These are phyloP conservation scores for Apodemus sylvaticus DNA, from an alignment of 2,113 vertebrate species.

Conservation along the genomic window DNA sequence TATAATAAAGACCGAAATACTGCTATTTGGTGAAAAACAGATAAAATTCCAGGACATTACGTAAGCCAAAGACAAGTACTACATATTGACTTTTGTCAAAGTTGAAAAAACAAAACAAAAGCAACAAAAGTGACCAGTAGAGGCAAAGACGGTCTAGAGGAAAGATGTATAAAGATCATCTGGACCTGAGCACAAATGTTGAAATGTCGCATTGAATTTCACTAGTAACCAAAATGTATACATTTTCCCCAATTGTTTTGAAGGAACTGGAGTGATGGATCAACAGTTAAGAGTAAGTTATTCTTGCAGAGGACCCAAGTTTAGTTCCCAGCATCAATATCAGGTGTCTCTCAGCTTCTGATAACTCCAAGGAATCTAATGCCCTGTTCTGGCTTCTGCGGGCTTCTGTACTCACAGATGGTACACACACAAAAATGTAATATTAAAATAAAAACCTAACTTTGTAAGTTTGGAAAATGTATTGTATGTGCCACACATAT, in stretches of 20 bases:
- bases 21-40: neutral
- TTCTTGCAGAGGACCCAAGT: neutral
- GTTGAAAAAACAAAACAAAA: too few relatives aligned
- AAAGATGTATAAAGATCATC: neutral
- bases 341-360: neutral
- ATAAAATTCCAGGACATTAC: neutral
- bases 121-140: too few relatives aligned
- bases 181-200: neutral
- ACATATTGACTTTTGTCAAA: neutral
- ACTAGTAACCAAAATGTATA: neutral
- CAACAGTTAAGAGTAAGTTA: neutral
- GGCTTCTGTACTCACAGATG: neutral
- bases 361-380: neutral
- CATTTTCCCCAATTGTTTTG: neutral
- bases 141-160: neutral
- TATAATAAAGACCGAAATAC: neutral
- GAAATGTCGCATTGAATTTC: neutral
- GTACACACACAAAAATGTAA: neutral
- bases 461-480: neutral
- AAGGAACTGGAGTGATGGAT: neutral
- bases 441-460: neutral
- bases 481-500: neutral
- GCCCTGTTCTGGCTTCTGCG: neutral
- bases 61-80: neutral
- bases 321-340: neutral